phyloP scores from a whole-genome alignment of 2,797 vertebrate species.

The Notoglanidium macrostoma region DNA sequence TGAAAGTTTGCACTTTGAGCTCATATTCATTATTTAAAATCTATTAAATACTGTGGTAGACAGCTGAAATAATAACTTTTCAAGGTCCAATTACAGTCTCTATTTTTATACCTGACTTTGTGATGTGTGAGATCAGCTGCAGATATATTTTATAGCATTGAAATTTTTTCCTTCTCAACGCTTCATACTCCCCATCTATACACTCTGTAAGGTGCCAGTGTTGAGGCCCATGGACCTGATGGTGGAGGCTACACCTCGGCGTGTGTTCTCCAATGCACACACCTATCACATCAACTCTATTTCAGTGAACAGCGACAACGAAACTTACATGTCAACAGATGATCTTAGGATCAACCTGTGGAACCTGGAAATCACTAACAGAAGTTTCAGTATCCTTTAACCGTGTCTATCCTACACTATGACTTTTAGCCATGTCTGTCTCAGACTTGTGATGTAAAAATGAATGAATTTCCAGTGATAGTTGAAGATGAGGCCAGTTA shows the following conservation, averaged over 20 bases:
- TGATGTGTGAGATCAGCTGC: not conserved
- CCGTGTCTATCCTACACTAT: not conserved
- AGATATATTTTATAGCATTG: not conserved
- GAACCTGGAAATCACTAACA: slow-evolving; percentile 90
- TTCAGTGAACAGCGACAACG: slow-evolving; percentile 87
- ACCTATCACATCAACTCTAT: slow-evolving; percentile 92
- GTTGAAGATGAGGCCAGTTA: not conserved
- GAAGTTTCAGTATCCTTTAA: slow-evolving; percentile 90
- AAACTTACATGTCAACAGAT: slow-evolving; percentile 89
- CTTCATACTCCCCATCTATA: not conserved
- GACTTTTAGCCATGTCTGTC: not conserved
- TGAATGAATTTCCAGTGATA: not conserved
- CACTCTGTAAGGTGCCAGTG: slow-evolving; percentile 78
- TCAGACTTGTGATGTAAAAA: not conserved
- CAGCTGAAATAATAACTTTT: not conserved
- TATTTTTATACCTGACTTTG: not conserved
- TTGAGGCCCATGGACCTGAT: slow-evolving; percentile 88
- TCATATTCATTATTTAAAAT: not conserved
- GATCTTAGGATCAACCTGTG: slow-evolving; percentile 89
- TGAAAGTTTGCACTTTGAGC: not conserved
- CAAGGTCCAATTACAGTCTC: not conserved
- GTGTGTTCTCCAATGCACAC: slow-evolving; percentile 85
- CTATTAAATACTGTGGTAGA: not conserved
- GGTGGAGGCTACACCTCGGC: slow-evolving; percentile 85
- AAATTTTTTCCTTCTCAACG: not conserved